Percentiles rank a stretch among this genome's conserved stretches.
Conservation (phyloP, 2,113 vertebrate genomes). For the Vicugna pacos region DNA sequence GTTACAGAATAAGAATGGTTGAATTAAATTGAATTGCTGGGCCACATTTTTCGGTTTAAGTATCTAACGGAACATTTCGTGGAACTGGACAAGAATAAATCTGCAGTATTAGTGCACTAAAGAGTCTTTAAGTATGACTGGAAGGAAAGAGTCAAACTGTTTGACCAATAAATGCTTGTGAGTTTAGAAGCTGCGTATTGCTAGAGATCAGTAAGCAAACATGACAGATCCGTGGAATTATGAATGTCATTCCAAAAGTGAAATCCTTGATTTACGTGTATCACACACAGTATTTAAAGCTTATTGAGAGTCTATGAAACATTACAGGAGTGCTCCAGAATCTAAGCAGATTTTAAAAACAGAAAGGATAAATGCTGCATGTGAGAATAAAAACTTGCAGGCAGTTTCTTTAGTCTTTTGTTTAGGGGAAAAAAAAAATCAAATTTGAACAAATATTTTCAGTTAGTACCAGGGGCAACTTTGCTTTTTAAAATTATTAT, state of each 20-base stretch:
- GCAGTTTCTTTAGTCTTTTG: neutral
- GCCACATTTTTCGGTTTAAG: neutral
- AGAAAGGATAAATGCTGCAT: neutral
- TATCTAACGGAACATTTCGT: neutral
- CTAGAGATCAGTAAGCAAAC: neutral
- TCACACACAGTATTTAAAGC: neutral
- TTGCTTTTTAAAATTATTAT: neutral
- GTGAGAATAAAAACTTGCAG: neutral
- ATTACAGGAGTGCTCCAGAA: neutral
- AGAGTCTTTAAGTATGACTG: neutral
- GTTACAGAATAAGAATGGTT: neutral
- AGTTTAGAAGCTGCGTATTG: neutral
- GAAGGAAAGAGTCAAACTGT: neutral
- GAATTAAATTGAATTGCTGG: neutral
- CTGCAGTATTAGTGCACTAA: neutral
- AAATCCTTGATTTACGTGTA: neutral
- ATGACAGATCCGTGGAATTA: neutral
- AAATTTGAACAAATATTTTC: constrained; percentile 7
- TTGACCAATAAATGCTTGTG: neutral
- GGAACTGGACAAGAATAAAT: neutral
- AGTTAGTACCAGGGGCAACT: neutral
- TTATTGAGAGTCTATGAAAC: neutral
- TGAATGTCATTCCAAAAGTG: neutral
- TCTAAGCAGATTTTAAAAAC: constrained; percentile 17
- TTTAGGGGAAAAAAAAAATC: neutral